These are phyloP conservation scores for Abrostola tripartita DNA, from an alignment of 2,888 invertebrate species.

Conservation along the genomic window DNA sequence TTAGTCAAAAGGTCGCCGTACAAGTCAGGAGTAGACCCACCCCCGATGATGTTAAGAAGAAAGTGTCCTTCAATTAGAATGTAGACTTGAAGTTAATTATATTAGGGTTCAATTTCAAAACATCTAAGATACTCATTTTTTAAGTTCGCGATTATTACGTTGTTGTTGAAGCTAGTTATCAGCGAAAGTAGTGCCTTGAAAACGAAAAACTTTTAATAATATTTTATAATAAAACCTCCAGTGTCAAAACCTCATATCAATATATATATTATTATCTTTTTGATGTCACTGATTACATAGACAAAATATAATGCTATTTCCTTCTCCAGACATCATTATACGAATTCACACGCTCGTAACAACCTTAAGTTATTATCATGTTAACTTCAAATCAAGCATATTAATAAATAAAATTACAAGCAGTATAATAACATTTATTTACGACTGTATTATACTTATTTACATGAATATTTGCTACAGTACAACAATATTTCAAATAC, in stretches of 20 bases:
- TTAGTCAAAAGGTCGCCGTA: too few relatives aligned
- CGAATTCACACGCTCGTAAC: not conserved
- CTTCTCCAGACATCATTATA: too few relatives aligned
- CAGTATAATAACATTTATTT: constrained; percentile 28
- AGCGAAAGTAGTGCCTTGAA: too few relatives aligned
- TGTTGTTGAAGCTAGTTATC: too few relatives aligned
- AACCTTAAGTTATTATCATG: not conserved
- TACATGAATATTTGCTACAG: constrained; percentile 8
- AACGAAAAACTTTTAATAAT: too few relatives aligned
- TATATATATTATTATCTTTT: too few relatives aligned
- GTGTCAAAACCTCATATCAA: too few relatives aligned
- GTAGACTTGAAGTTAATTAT: not conserved
- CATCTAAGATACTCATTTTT: too few relatives aligned
- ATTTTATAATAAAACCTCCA: too few relatives aligned
- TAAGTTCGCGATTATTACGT: too few relatives aligned
- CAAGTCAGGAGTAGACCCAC: constrained; percentile 54
- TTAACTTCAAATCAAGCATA: constrained; percentile 1
- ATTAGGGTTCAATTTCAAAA: not conserved
- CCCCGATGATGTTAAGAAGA: constrained; percentile 78
- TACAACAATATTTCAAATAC: constrained; percentile 3
- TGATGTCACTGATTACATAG: too few relatives aligned
- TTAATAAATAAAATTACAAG: constrained; percentile 18
- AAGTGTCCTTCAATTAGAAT: constrained; percentile 79
- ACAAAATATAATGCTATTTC: too few relatives aligned
- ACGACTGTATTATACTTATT: constrained; percentile 7